These are phyloP conservation scores for Elysia crispata DNA, from an alignment of 2,888 invertebrate species.

Conservation along the genomic window DNA sequence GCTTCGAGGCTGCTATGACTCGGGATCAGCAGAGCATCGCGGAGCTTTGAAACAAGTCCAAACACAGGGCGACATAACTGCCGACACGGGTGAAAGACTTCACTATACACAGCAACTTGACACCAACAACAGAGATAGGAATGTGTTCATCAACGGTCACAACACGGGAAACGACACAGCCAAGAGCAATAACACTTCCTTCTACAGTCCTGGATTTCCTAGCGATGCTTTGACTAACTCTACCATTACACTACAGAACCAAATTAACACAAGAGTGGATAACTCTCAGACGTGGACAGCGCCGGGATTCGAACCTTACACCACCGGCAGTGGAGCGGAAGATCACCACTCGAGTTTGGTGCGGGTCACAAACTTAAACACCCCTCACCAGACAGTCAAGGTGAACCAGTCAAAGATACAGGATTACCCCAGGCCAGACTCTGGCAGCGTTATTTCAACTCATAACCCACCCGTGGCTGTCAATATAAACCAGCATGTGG, in stretches of 20 bases:
- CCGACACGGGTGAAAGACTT: not conserved
- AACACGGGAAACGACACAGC: not conserved
- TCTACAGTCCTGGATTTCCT: not conserved
- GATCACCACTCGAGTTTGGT: slow-evolving; percentile 17
- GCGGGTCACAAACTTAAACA: slow-evolving; percentile 2
- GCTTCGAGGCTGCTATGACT: not conserved
- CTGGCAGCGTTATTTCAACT: not conserved
- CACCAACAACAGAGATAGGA: not conserved
- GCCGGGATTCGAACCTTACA: slow-evolving; percentile 20
- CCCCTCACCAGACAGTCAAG: not conserved
- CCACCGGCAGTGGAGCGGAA: not conserved
- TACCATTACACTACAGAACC: not conserved
- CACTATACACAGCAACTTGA: too few relatives aligned
- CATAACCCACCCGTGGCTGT: not conserved
- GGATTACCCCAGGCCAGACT: not conserved
- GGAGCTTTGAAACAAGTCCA: not conserved
- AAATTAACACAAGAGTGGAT: not conserved
- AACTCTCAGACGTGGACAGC: slow-evolving; percentile 18
- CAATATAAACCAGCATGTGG: not conserved
- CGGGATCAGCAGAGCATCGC: not conserved
- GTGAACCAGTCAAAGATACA: not conserved
- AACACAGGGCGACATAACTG: not conserved
- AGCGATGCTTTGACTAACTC: slow-evolving; percentile 13
- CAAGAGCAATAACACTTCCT: not conserved
- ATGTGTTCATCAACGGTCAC: not conserved